Evolutionary conservation across 2,797 vertebrate genomes (phyloP), one percentile per base, ranked within the genome.

Genomic region (Anomalospiza imberbis): DNA sequence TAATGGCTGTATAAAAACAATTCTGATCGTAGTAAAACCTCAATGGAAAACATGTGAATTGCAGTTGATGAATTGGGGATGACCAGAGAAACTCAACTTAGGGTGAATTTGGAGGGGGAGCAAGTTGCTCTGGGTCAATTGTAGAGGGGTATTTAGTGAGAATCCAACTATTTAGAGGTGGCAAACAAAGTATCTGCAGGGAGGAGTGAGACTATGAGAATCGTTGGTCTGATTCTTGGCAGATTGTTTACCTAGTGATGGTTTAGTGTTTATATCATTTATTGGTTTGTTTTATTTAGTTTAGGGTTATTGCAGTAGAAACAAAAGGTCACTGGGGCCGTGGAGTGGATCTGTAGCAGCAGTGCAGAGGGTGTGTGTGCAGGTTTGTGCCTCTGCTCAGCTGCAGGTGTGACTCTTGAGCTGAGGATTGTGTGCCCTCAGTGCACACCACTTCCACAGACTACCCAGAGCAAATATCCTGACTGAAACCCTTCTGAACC

Each of bases 401-500:
- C n/a, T 29, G 1, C 7, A 24, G 21, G 40, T 10, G 14, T 2
- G n/a, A 19, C 3, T 44, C n/a, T 29, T 0, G 5, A 54, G 13
- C 12, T 28, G 26, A 4, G 12, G 44, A 2, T 12, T 3, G 2
- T 12, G 32, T 67, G 40, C 42, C 28, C 40, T 55, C 45, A 14
- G 15, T 16, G 28, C 12, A 1, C 32, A 11, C 9, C 13, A 3
- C 21, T 75, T 51, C 29, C 31, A 17, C 24, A 22, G 2, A 9
- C 38, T 28, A 1, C 12, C 3, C 28, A 20, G 47, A 50, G 25
- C 13, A 67, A 62, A 19, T 1, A 4, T 50, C 24, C 1, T 42
- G 17, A 13, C 55, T 34, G 47, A 65, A 71, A 58, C 24, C 1
- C 15, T 81, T 50, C 34, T 16, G 0, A 32, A 17, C 18, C 44